These are phyloP conservation scores for Halocaridina rubra DNA, from an alignment of 2,888 invertebrate genomes.

Conservation along the genomic window DNA sequence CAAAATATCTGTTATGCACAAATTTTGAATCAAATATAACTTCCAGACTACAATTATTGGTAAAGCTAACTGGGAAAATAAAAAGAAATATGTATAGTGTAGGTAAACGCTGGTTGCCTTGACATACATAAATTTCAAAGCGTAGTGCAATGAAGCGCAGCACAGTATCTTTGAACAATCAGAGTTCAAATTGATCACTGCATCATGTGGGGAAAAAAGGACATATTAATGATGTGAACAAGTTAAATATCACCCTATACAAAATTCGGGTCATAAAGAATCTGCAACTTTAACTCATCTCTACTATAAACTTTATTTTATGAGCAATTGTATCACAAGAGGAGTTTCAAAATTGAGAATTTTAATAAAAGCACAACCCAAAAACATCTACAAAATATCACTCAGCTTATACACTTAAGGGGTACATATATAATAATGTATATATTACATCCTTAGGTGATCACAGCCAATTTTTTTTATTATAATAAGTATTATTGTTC, in stretches of 20 bases:
- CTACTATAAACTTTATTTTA: conserved; percentile 32
- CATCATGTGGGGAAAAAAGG: not conserved
- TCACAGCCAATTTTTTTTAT: conserved; percentile 54
- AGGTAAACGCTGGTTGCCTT: too few relatives aligned
- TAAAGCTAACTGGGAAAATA: not conserved
- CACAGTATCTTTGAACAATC: too few relatives aligned
- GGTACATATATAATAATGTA: too few relatives aligned
- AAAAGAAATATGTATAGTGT: not conserved
- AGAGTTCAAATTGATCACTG: too few relatives aligned
- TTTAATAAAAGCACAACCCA: conserved; percentile 52
- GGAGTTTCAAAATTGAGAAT: conserved; percentile 49
- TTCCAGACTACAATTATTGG: too few relatives aligned
- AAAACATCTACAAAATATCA: conserved; percentile 39
- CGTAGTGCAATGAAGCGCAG: too few relatives aligned
- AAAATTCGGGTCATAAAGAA: conserved; percentile 30
- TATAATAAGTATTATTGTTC: not conserved
- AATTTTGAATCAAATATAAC: too few relatives aligned
- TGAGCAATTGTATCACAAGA: conserved; percentile 57
- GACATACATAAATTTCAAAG: too few relatives aligned
- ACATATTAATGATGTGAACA: not conserved
- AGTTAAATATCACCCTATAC: too few relatives aligned
- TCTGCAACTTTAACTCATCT: conserved; percentile 36
- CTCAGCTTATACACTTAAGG: conserved; percentile 40
- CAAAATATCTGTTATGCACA: too few relatives aligned
- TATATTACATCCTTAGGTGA: conserved; percentile 49